Percentiles rank a stretch among this genome's conserved stretches.
Evolutionary conservation across 2,797 vertebrate species (phyloP).

Genomic region (Callimico goeldii): DNA sequence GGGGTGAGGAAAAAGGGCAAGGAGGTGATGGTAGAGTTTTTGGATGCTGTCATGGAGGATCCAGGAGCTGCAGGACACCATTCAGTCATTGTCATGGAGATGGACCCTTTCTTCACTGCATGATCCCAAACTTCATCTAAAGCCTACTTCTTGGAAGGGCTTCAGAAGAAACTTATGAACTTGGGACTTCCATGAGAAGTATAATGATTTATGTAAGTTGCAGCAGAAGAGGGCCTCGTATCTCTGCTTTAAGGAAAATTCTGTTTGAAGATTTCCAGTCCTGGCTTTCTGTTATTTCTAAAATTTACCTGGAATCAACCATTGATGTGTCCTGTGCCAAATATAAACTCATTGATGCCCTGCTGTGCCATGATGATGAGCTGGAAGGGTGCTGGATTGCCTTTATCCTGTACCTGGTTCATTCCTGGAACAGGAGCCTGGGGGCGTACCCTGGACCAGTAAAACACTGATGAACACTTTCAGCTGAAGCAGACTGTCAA

Average conservation of each 20-base stretch:
- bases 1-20: conserved; percentile 78
- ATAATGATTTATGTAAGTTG: neutral
- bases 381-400: conserved; percentile 94
- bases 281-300: conserved; percentile 92
- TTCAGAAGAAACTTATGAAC: neutral
- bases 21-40: conserved; percentile 81
- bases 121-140: neutral
- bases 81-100: conserved; percentile 63
- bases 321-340: conserved; percentile 96
- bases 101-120: neutral
- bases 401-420: conserved; percentile 96
- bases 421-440: conserved; percentile 89
- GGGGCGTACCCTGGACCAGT: conserved; percentile 94
- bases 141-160: neutral
- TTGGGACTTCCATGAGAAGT: neutral
- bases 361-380: conserved; percentile 97
- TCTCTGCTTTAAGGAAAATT: conserved; percentile 83
- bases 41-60: conserved; percentile 83
- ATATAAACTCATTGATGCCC: conserved; percentile 94
- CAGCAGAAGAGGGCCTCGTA: neutral
- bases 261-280: conserved; percentile 91
- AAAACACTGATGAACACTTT: conserved; percentile 87
- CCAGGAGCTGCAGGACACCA: conserved; percentile 85
- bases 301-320: conserved; percentile 90
- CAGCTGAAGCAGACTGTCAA: conserved; percentile 91